Evolutionary conservation across 2,888 invertebrate genomes (phyloP).

Genomic region (Aproaerema taeniolella): DNA sequence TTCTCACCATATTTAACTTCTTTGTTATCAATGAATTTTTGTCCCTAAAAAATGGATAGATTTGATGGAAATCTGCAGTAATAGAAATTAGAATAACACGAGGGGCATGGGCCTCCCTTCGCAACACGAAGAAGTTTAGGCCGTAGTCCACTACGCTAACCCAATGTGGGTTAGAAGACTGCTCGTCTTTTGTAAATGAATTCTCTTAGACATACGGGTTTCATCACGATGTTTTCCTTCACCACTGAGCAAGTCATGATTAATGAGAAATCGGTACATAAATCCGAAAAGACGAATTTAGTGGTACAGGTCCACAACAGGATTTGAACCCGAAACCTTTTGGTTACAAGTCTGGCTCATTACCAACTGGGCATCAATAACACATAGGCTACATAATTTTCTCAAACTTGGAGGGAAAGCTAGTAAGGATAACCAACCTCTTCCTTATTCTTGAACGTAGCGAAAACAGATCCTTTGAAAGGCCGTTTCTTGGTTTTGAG

Average conservation of each 20-base stretch:
- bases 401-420: not conserved
- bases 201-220: too few relatives aligned
- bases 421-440: conserved; percentile 46
- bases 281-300: too few relatives aligned
- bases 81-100: not conserved
- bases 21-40: conserved; percentile 84
- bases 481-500: conserved; percentile 79
- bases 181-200: not conserved
- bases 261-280: too few relatives aligned
- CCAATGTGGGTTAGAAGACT: not conserved
- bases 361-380: not conserved
- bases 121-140: not conserved
- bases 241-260: too few relatives aligned
- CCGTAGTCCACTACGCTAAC: not conserved
- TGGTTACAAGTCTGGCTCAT: not conserved
- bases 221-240: too few relatives aligned
- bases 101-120: not conserved
- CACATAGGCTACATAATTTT: not conserved
- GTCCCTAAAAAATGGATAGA: conserved; percentile 65
- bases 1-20: conserved; percentile 82
- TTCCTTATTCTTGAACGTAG: conserved; percentile 89
- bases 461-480: conserved; percentile 96
- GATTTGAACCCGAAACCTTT: not conserved
- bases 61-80: not conserved
- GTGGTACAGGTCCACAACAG: too few relatives aligned